Percentiles rank a stretch among this genome's conserved stretches.
phyloP scores from a whole-genome alignment of 2,888 invertebrate genomes.

The Chydorus sphaericus region DNA sequence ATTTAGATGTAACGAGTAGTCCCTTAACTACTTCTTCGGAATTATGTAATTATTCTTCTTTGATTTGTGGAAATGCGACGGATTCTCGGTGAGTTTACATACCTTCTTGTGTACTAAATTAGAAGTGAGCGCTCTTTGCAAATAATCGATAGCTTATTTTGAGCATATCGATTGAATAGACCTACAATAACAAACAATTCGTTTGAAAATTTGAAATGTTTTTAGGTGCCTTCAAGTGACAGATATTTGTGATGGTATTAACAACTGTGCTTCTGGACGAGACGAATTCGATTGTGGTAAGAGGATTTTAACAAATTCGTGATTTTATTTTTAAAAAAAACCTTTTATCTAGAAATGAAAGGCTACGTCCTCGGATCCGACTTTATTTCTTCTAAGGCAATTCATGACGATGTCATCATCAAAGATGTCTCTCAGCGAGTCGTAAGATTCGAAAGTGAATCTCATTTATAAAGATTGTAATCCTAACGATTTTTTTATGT shows the following conservation, averaged over 20 bases:
- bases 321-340: neutral
- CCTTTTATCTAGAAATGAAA: neutral
- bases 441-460: neutral
- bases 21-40: no score
- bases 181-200: no score
- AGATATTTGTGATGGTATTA: constrained; percentile 5
- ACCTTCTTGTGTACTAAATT: no score
- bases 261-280: neutral
- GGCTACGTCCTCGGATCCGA: neutral
- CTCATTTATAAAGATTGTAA: neutral
- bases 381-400: neutral
- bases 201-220: no score
- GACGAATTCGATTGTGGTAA: constrained; percentile 7
- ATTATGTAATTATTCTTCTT: no score
- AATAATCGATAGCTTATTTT: no score
- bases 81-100: no score
- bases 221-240: neutral
- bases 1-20: no score
- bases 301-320: neutral
- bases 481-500: neutral
- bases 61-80: no score
- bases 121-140: no score
- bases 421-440: neutral
- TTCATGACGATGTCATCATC: neutral
- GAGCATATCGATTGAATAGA: no score